These are phyloP conservation scores for Palaemon carinicauda DNA, from an alignment of 1,140 invertebrate species.

Conservation along the genomic window DNA sequence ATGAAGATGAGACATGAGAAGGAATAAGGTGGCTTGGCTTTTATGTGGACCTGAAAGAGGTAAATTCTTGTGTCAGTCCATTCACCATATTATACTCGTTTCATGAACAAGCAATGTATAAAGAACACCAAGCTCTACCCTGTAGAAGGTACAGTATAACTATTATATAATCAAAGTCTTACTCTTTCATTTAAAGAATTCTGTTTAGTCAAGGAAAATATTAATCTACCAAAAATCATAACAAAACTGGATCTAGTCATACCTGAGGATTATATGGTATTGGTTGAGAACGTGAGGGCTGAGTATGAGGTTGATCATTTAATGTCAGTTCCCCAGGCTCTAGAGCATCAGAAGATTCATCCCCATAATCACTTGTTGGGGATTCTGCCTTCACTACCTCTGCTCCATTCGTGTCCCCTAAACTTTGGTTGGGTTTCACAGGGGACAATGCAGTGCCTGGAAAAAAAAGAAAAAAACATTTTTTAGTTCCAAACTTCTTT, in stretches of 20 bases:
- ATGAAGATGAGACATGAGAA: conserved; percentile 97
- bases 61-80: not conserved
- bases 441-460: conserved; percentile 62
- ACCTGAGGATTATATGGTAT: conserved; percentile 53
- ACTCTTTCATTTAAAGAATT: not conserved
- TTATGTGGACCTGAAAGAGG: conserved; percentile 74
- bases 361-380: conserved; percentile 58
- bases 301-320: conserved; percentile 62
- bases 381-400: conserved; percentile 57
- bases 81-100: no score
- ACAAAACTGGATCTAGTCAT: no score
- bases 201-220: conserved; percentile 60
- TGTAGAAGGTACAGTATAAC: not conserved
- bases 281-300: conserved; percentile 54
- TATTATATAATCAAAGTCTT: not conserved
- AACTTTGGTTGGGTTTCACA: conserved; percentile 31
- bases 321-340: conserved; percentile 52
- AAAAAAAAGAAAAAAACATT: not conserved
- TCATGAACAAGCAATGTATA: not conserved
- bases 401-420: not conserved
- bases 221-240: conserved; percentile 63
- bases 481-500: no score
- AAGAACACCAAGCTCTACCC: not conserved
- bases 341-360: conserved; percentile 47
- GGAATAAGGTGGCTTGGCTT: conserved; percentile 92